Conservation (phyloP, 2,888 invertebrate species). For the Drosophila paracracens region DNA sequence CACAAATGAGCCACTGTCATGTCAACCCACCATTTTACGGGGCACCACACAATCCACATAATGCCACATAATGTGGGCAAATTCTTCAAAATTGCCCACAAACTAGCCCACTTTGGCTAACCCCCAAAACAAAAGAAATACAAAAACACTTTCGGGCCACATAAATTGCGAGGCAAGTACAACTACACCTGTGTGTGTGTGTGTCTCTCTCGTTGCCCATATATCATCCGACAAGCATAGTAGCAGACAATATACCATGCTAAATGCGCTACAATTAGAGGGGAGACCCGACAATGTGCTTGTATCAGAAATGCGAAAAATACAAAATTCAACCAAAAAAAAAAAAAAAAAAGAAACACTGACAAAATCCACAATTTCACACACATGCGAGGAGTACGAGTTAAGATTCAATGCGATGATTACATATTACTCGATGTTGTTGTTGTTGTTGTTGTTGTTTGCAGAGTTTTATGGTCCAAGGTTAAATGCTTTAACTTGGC, state of each 20-base stretch:
- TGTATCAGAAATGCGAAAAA: conserved; percentile 68
- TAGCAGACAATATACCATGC: conserved; percentile 70
- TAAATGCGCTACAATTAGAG: conserved; percentile 76
- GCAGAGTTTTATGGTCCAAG: conserved; percentile 77
- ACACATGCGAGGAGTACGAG: conserved; percentile 56
- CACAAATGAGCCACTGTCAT: conserved; percentile 70
- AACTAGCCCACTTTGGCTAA: conserved; percentile 67
- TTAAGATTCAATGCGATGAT: conserved; percentile 79
- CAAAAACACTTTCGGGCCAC: conserved; percentile 35
- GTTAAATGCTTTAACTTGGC: conserved; percentile 76
- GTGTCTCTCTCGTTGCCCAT: conserved; percentile 32
- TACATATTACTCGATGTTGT: conserved; percentile 69
- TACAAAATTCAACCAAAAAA: conserved; percentile 5
- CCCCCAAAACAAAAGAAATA: conserved; percentile 13
- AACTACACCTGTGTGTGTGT: conserved; percentile 47
- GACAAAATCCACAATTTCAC: conserved; percentile 62
- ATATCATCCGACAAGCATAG: conserved; percentile 45
- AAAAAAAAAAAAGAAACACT: not conserved
- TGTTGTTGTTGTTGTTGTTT: conserved; percentile 59
- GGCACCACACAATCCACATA: conserved; percentile 40
- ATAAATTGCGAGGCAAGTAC: conserved; percentile 49
- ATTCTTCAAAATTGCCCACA: conserved; percentile 73
- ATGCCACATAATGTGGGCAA: conserved; percentile 55
- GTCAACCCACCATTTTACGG: conserved; percentile 62
- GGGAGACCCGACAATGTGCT: conserved; percentile 34